Base-by-base conservation (phyloP, 2,888 invertebrate genomes). In the Andrena praecox region DNA sequence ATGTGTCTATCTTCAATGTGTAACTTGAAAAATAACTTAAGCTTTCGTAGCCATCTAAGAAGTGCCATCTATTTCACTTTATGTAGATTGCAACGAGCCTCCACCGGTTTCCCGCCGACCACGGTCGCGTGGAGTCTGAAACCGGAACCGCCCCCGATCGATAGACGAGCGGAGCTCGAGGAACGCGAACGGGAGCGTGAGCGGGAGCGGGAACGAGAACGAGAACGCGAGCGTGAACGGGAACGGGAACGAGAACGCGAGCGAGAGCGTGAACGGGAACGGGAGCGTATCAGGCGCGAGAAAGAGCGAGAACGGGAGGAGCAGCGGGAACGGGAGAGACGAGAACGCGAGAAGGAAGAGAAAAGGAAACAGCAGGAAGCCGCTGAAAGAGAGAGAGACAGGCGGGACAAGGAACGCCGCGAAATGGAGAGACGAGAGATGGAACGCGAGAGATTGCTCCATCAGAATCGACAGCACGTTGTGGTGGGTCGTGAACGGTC, bases 41-140 rank as follows among this genome's bases (percentile, higher is more conserved):
- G 7, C 33, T 27, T 33, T n/a, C 8, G 16, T 27, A 48, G 6
- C 6, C n/a, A 1, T 16, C 24, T 20, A 20, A 27, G 7, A 56
- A 42, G 12, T 5, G 4, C 10, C 10, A 6, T 33, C 24, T n/a
- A 0, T 24, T 10, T 50, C 2, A 3, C 2, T 20, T 2, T 12
- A 0, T 80, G 42, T 27, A 95, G 95, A 81, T 91, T 96, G 75
- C 96, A 96, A 92, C 95, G 96, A 68, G 95, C 95, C 10, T 95
- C 96, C 52, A 94, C 95, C 10, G 95, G 95, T 33, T 96, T 95
- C 90, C 96, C 96, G 10, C 94, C 94, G 8, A 94, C 95, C 29
- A 94, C 95, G 24, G 94, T 95, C 12, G 95, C 95, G 2, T 97
- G 97, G 97, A 94, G 95, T 31, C 92, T 96, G 63, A 96, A 96